Base-by-base conservation (phyloP, 1,140 invertebrate genomes). In the Tribolium madens region DNA sequence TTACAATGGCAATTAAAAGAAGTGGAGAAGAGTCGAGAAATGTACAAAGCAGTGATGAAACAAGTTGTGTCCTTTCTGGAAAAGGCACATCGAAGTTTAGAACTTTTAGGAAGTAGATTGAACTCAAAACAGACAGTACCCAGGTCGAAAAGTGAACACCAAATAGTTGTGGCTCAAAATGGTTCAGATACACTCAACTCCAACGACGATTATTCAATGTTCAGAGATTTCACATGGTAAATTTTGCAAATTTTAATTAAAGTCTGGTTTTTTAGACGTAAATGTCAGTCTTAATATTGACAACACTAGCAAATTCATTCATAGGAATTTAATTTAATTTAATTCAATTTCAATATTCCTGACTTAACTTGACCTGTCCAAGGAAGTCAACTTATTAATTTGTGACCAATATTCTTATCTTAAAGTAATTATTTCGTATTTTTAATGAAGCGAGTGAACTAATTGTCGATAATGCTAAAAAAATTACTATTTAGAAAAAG, bases 1-100 rank as follows among this genome's bases (percentile, higher is more conserved):
- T 86, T 95, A 75, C 90, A 93, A 83, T 95, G 93, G 93, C 93
- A 94, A 86, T 85, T 95, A 52, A 92, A 92, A 87, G 93, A 94
- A 91, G 93, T 94, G 88, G 93, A 94, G 85, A 89, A 91, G 15
- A 93, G 91, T 84, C 89, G 92, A 77, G 90, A 92, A 84, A 94
- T 94, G 93, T 93, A 94, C 84, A 89, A 91, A 80, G 92, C 92
- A 7, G 88, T 94, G 76, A 91, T 95, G 88, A 92, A 93, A 83
- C 92, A 95, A 86, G 91, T 94, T 47, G 89, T 92, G 12, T 89
- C 90, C 26, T 94, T 93, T 84, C 85, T 95, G 78, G 93, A 93
- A 81, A 90, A 91, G 84, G 90, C 92, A 6, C 91, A 91, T 78
- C 90, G 90, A 70, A 91, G 90, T 81, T 87, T 93, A 75, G 89